Evolutionary conservation across 2,797 vertebrate species (phyloP).

Genomic region (Liasis olivaceus): DNA sequence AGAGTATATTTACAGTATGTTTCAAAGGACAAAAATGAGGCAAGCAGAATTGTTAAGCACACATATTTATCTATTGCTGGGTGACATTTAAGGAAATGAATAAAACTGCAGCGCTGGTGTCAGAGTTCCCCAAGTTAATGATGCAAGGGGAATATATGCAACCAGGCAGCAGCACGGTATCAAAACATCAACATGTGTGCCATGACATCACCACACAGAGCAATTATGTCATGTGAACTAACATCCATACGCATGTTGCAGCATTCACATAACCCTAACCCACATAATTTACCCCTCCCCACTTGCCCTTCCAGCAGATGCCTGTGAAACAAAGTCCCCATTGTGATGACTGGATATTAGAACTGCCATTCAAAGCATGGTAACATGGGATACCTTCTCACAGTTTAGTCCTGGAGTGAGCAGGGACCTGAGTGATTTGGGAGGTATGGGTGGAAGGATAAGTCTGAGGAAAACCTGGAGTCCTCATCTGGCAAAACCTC

Average conservation of each 20-base stretch:
- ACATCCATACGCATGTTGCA: background rate
- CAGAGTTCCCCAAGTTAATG: background rate
- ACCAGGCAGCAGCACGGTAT: background rate
- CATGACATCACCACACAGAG: background rate
- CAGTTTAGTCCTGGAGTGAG: background rate
- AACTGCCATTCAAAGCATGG: background rate
- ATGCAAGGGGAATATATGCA: background rate
- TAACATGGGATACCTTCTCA: background rate
- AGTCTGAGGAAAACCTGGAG: too few relatives aligned
- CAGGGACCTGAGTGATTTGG: background rate
- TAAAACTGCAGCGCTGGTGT: background rate
- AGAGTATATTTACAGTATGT: background rate
- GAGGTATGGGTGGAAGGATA: background rate
- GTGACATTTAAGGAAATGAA: background rate
- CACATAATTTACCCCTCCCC: background rate
- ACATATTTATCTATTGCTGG: background rate
- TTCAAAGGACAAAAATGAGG: background rate
- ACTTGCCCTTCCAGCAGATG: background rate
- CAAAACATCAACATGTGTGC: background rate
- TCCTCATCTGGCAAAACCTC: too few relatives aligned
- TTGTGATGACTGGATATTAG: background rate
- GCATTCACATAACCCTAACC: background rate
- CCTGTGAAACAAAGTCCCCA: background rate
- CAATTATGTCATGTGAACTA: background rate
- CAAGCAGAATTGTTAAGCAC: slow-evolving; percentile 5